Evolutionary conservation across 2,888 invertebrate species (phyloP).

Genomic region (Brachyptera risi): DNA sequence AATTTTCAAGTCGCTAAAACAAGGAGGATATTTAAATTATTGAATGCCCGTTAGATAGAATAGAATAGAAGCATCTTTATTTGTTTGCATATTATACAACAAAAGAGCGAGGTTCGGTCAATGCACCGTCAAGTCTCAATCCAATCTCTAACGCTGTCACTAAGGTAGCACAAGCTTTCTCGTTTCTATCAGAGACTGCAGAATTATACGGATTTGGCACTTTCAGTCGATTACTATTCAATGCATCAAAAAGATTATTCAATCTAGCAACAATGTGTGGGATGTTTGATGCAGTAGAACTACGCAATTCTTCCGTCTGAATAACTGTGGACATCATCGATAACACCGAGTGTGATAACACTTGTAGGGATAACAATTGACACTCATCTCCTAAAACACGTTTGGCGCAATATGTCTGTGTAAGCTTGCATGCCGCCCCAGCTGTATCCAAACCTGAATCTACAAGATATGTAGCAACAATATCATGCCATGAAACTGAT

Average conservation of each 20-base stretch:
- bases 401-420: not conserved
- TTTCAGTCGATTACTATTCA: not conserved
- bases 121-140: not conserved
- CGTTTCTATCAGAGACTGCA: not conserved
- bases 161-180: not conserved
- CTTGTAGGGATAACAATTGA: not conserved
- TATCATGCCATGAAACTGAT: constrained; percentile 3
- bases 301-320: not conserved
- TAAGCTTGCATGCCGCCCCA: not conserved
- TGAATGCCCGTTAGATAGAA: no score
- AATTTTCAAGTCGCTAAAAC: no score
- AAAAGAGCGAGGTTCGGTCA: no score
- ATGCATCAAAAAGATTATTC: not conserved
- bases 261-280: not conserved
- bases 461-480: not conserved
- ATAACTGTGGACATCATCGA: not conserved
- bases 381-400: not conserved
- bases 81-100: no score
- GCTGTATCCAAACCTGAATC: not conserved
- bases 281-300: not conserved
- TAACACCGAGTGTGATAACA: not conserved
- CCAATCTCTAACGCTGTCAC: not conserved
- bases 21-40: no score
- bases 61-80: no score
- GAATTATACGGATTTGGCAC: not conserved